Evolutionary conservation across 2,113 vertebrate genomes (phyloP), one percentile per base, ranked within the genome.

Genomic region (Thinocorus orbignyianus): DNA sequence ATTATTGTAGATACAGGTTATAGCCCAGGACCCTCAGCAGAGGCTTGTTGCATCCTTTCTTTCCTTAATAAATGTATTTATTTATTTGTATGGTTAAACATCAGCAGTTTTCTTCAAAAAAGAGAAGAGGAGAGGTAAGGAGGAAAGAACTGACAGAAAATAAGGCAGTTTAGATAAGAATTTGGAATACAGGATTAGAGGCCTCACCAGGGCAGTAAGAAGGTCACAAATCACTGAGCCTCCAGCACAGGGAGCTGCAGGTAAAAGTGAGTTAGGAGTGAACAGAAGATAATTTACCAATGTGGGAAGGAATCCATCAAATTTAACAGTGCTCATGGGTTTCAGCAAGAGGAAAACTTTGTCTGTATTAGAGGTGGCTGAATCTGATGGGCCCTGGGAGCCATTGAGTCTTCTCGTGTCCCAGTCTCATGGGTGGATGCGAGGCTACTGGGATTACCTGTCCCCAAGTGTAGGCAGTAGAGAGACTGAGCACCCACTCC

Each of bases 361-460:
- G 4, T 10, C 7, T 46, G 7, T 37, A 20, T 52, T 31, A 78
- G 24, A 84, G 18, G 17, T 4, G 72, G 44, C 54, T 77, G 44
- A 76, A 80, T 19, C 35, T 46, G 17, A 30, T 24, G 13, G 30
- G 26, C 15, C 42, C 9, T 28, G 11, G 41, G 11, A 87, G 7
- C 28, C 35, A 37, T 13, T 4, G 30, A 4, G 1, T n/a, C 14
- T 77, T 26, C 11, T 83, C 5, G 39, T 73, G 41, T 46, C 30
- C n/a, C 69, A 55, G 17, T 7, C 39, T 33, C 25, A 25, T 1
- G 2, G 12, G 20, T 1, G 2, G 9, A 33, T 17, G 15, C 2
- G 2, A 16, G 48, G 54, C 39, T 64, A 26, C 35, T 55, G 42
- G 1, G 1, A 25, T 7, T 87, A 49, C 44, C 25, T 37, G 5